These are phyloP conservation scores for Dolomedes plantarius DNA, from an alignment of 2,888 invertebrate genomes.

Conservation along the genomic window DNA sequence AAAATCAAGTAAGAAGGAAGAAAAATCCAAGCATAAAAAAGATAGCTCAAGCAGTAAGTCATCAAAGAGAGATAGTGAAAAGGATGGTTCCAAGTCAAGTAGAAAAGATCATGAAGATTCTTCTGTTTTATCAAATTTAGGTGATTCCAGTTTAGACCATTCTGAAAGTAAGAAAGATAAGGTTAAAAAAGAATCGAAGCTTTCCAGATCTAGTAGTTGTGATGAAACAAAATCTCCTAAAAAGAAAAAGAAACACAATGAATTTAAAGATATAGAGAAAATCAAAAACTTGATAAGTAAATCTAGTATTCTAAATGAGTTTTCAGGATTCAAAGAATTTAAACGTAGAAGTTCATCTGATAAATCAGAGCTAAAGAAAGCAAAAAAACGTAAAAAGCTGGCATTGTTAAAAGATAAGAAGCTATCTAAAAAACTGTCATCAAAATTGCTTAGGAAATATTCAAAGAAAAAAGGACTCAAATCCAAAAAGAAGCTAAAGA, in stretches of 20 bases:
- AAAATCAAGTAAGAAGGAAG: conserved; percentile 43
- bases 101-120: conserved; percentile 50
- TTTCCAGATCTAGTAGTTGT: conserved; percentile 55
- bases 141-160: conserved; percentile 15
- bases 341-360: conserved; percentile 56
- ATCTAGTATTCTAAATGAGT: conserved; percentile 57
- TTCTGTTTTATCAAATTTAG: conserved; percentile 18
- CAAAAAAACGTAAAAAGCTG: conserved; percentile 62
- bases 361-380: conserved; percentile 60
- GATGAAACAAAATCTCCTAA: conserved; percentile 62
- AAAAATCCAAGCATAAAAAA: conserved; percentile 53
- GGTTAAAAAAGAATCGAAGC: conserved; percentile 54
- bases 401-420: conserved; percentile 51
- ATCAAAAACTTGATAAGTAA: conserved; percentile 61
- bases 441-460: conserved; percentile 66
- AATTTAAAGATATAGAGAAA: conserved; percentile 65
- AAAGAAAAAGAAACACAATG: conserved; percentile 66
- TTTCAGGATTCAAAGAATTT: conserved; percentile 56
- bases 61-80: conserved; percentile 57
- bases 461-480: conserved; percentile 66
- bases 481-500: conserved; percentile 61
- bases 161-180: conserved; percentile 56
- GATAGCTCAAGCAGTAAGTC: conserved; percentile 55
- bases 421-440: conserved; percentile 60
- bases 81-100: conserved; percentile 55